Percentiles rank a stretch among this genome's conserved stretches.
phyloP scores from a whole-genome alignment of 1,140 invertebrate genomes.

The Drusus annulatus region DNA sequence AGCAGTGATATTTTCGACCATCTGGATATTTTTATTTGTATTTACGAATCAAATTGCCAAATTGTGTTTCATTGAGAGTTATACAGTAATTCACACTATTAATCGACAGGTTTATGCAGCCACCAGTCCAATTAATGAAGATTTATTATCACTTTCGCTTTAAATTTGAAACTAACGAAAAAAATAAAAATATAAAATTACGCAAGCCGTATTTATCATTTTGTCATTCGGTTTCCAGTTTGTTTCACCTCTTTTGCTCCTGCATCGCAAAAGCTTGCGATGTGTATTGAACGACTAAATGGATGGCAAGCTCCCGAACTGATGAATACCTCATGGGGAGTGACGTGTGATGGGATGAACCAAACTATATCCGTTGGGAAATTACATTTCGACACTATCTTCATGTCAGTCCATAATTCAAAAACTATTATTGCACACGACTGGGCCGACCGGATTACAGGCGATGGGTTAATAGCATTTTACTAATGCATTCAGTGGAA shows the following conservation, averaged over 20 bases:
- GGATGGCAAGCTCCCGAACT: neutral
- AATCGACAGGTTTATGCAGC: neutral
- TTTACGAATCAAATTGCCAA: neutral
- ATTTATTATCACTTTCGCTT: neutral
- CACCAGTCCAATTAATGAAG: neutral
- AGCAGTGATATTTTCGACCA: too few relatives aligned
- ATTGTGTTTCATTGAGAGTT: neutral
- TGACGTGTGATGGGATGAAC: constrained; percentile 43
- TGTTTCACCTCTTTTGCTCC: neutral
- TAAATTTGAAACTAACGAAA: neutral
- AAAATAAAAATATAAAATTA: neutral
- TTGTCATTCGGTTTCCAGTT: too few relatives aligned
- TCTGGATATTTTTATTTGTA: too few relatives aligned
- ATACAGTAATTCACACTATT: neutral
- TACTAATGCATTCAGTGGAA: too few relatives aligned
- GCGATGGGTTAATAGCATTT: neutral
- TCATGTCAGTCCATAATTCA: constrained; percentile 44
- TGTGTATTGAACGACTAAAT: neutral
- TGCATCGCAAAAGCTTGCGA: neutral
- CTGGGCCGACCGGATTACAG: neutral
- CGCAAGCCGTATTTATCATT: too few relatives aligned
- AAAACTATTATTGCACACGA: constrained; percentile 36
- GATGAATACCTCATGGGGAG: constrained; percentile 48
- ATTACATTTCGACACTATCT: constrained; percentile 53
- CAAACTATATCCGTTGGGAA: constrained; percentile 49